phyloP scores from a whole-genome alignment of 2,888 invertebrate genomes.

The Acanthosepion lycidas region DNA sequence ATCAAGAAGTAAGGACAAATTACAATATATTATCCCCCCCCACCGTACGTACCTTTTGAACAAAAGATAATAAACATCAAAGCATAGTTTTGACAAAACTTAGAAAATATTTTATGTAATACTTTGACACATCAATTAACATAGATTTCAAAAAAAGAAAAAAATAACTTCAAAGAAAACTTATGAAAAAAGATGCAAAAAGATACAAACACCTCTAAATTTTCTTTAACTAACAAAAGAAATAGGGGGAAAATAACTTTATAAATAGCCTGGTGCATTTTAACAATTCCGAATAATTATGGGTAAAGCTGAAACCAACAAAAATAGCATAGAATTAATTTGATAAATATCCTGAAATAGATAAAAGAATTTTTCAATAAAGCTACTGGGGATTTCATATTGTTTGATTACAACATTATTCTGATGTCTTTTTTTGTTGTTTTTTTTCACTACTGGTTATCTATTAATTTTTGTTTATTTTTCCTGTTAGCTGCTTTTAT shows the following conservation, averaged over 20 bases:
- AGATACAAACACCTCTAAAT: too few relatives aligned
- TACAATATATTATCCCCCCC: too few relatives aligned
- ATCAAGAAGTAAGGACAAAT: too few relatives aligned
- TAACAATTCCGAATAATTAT: not conserved
- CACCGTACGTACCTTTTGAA: not conserved
- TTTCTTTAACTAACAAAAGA: not conserved
- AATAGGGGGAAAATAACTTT: not conserved
- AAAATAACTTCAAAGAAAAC: too few relatives aligned
- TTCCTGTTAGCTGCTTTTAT: not conserved
- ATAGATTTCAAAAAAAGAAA: not conserved
- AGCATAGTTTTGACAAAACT: not conserved
- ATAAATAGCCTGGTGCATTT: not conserved
- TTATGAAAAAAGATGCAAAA: too few relatives aligned
- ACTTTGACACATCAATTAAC: not conserved
- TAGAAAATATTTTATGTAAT: not conserved
- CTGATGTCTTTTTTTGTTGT: not conserved
- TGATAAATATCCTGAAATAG: conserved; percentile 8
- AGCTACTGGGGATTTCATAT: not conserved
- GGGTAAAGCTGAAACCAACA: not conserved
- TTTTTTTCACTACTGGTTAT: not conserved
- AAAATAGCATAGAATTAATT: not conserved
- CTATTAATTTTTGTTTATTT: not conserved
- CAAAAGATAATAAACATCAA: not conserved
- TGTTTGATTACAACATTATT: not conserved
- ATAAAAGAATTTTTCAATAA: not conserved